Evolutionary conservation across 2,888 invertebrate genomes (phyloP), one percentile per base, ranked within the genome.

Genomic region (Sipha maydis): DNA sequence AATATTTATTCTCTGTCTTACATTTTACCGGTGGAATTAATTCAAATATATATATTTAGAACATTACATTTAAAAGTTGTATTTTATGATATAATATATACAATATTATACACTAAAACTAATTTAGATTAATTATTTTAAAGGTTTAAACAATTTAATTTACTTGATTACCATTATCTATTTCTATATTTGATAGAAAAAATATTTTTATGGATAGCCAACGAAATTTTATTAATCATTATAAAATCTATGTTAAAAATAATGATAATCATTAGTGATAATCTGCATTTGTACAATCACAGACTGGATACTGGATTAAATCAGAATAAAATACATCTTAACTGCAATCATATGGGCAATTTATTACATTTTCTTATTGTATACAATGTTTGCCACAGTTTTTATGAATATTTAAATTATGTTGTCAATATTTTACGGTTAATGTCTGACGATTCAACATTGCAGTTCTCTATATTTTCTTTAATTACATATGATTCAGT

Each of bases 201-300:
- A 61, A 21, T 61, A 61, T 61, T 21, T 21, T 21, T 21, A 25
- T 61, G 61, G 48, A 48, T 48, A 48, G 25, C 61, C 3, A 25
- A 61, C 21, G 0, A 69, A 28, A 69, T 73, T 48, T 71, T 71
- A 82, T 67, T 28, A 69, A 69, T 61, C 8, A 80, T 48, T 41
- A 28, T 69, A 34, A 73, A 83, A 83, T 76, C 17, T 84, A 19
- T 77, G 76, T 48, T 25, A 41, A 3, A 41, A 56, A 38, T 67
- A 67, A 19, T 84, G 28, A 75, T 76, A 76, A 75, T 76, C 34
- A 56, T 73, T 17, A n/a, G n/a, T 38, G 3, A 34, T 76, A 78
- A 83, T 83, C n/a, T 54, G n/a, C 11, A 73, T n/a, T 67, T 75
- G 54, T 73, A 56, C 71, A 83, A 31, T 71, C 48, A 56, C 25